Evolutionary conservation across 2,113 vertebrate species (phyloP).

Genomic region (Toxotes chatareus): DNA sequence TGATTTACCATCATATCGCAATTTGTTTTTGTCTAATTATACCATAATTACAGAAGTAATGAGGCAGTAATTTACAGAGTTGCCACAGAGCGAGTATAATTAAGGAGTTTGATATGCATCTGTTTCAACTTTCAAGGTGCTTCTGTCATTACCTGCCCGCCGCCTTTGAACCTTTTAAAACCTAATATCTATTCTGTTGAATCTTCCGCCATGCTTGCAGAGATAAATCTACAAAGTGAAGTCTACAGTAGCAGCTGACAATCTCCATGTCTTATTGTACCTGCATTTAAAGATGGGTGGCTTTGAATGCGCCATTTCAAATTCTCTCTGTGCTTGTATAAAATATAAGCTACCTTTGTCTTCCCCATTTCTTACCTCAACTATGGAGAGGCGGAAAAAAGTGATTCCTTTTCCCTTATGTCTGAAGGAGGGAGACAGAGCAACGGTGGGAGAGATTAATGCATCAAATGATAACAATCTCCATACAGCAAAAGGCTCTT

Average conservation of each 20-base stretch:
- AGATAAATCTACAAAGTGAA: slow-evolving; percentile 43
- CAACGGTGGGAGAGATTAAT: slow-evolving; percentile 66
- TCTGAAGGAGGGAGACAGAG: slow-evolving; percentile 37
- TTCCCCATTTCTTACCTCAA: slow-evolving; percentile 11
- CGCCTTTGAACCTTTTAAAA: slow-evolving; percentile 49
- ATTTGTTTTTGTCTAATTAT: slow-evolving; percentile 50
- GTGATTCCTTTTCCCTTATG: slow-evolving; percentile 37
- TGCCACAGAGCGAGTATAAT: slow-evolving; percentile 21
- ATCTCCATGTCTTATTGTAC: slow-evolving; percentile 32
- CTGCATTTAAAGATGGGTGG: slow-evolving; percentile 43
- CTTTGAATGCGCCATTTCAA: slow-evolving; percentile 64
- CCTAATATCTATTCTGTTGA: slow-evolving; percentile 48
- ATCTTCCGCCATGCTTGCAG: slow-evolving; percentile 29
- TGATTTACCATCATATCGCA: slow-evolving; percentile 18
- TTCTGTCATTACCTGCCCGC: slow-evolving; percentile 31
- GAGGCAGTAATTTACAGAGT: slow-evolving; percentile 17
- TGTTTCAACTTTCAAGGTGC: slow-evolving; percentile 51
- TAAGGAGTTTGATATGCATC: slow-evolving; percentile 32
- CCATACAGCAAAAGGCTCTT: slow-evolving; percentile 66
- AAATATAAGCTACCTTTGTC: slow-evolving; percentile 50
- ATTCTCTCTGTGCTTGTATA: slow-evolving; percentile 56
- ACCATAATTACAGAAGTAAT: slow-evolving; percentile 33
- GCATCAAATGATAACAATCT: slow-evolving; percentile 75
- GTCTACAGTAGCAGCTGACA: slow-evolving; percentile 34
- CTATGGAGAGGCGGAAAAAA: slow-evolving; percentile 25